Evolutionary conservation across 2,113 vertebrate species (phyloP).

Genomic region (Suricata suricatta): DNA sequence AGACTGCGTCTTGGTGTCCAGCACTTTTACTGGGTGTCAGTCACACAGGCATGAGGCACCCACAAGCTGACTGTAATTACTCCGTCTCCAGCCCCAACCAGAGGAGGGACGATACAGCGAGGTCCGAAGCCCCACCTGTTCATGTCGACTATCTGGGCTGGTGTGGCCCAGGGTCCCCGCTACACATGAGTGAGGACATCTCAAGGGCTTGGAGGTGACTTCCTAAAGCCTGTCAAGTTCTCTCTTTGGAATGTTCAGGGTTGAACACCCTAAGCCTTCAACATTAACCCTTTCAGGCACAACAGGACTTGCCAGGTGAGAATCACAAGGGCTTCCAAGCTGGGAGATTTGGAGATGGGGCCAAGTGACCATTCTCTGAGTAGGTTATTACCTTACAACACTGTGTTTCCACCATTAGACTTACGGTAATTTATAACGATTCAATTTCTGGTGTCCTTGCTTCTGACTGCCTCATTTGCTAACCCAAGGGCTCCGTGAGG

Average conservation of each 20-base stretch:
- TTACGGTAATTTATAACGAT: fast-evolving
- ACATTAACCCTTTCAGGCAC: not conserved
- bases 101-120: too few species aligned
- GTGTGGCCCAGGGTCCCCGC: not conserved
- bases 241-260: not conserved
- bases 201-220: too few species aligned
- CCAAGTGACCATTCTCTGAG: not conserved
- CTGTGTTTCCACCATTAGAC: not conserved
- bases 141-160: too few species aligned
- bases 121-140: not conserved
- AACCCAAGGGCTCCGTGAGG: not conserved
- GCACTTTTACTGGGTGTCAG: not conserved
- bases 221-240: not conserved
- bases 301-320: not conserved
- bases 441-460: not conserved
- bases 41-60: too few species aligned
- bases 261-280: not conserved
- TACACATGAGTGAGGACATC: too few species aligned
- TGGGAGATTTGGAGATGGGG: not conserved
- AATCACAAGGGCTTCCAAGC: not conserved
- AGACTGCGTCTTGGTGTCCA: not conserved
- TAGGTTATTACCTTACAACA: not conserved
- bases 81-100: not conserved
- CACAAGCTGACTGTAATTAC: too few species aligned
- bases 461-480: not conserved